Conservation (phyloP, 2,888 invertebrate species). For the Apotomis betuletana region DNA sequence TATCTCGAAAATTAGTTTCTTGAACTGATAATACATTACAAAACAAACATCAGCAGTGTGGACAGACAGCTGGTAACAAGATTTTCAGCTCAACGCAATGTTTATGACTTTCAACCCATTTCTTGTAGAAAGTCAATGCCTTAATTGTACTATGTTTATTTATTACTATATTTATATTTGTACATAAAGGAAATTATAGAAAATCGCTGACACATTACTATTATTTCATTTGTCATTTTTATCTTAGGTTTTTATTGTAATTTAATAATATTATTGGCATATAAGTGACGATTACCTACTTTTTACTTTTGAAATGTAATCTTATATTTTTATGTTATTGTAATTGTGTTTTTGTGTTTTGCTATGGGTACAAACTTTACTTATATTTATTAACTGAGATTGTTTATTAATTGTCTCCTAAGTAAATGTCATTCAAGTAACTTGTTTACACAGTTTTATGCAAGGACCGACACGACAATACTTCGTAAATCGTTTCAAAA, state of each 20-base stretch:
- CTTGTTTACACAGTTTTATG: conserved; percentile 74
- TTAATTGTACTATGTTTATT: conserved; percentile 4
- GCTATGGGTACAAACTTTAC: neutral
- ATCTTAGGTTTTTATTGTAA: no score
- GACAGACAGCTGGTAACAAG: conserved; percentile 29
- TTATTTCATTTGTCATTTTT: no score
- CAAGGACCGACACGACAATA: conserved; percentile 67
- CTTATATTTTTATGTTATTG: no score
- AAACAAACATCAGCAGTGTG: conserved; percentile 28
- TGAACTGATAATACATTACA: conserved; percentile 6
- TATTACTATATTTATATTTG: conserved; percentile 5
- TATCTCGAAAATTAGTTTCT: conserved; percentile 25
- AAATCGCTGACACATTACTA: no score
- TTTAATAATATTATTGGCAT: no score
- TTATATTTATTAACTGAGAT: conserved; percentile 19
- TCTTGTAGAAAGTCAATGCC: conserved; percentile 6
- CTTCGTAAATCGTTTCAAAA: conserved; percentile 68
- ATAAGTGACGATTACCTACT: no score
- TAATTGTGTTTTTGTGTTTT: no score
- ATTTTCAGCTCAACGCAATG: conserved; percentile 4
- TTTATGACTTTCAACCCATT: conserved; percentile 23
- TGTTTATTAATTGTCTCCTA: conserved; percentile 24
- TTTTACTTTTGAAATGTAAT: no score
- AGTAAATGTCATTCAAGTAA: conserved; percentile 43
- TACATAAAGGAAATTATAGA: no score